These are phyloP conservation scores for Carassius gibelio DNA, from an alignment of 2,113 vertebrate genomes.

Conservation along the genomic window DNA sequence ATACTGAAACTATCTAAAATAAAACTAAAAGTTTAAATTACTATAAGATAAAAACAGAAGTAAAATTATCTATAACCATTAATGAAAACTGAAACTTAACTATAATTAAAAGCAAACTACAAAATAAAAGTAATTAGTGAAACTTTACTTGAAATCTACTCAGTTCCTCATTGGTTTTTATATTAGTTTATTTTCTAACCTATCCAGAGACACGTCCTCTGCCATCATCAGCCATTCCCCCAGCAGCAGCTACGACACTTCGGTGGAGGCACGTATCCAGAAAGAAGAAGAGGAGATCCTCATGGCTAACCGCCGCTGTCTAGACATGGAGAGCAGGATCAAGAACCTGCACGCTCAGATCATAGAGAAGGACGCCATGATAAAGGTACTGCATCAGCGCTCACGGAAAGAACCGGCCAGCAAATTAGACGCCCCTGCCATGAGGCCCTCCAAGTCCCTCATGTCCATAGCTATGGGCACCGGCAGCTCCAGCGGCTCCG, in stretches of 20 bases:
- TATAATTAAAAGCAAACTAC: neutral
- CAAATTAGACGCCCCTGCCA: conserved; percentile 86
- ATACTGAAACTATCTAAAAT: neutral
- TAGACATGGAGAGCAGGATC: conserved; percentile 99
- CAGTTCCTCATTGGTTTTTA: neutral
- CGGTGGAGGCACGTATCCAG: conserved; percentile 93
- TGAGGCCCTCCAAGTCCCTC: conserved; percentile 95
- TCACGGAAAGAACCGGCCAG: conserved; percentile 89
- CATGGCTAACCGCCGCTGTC: conserved; percentile 93
- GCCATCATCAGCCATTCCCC: conserved; percentile 86
- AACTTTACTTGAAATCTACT: neutral
- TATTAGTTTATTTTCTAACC: conserved; percentile 16
- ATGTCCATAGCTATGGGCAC: conserved; percentile 90
- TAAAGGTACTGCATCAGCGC: conserved; percentile 97
- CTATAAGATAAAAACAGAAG: neutral
- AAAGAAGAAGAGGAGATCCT: conserved; percentile 98
- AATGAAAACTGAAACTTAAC: neutral
- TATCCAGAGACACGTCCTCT: conserved; percentile 85
- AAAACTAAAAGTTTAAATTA: neutral
- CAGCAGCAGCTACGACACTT: conserved; percentile 92
- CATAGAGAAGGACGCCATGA: conserved; percentile 99
- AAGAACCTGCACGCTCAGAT: conserved; percentile 98
- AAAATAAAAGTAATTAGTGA: neutral
- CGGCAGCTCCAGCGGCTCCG: conserved; percentile 79
- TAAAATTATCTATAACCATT: neutral